Conservation (phyloP, 2,113 vertebrate species). For the Elephas maximus region DNA sequence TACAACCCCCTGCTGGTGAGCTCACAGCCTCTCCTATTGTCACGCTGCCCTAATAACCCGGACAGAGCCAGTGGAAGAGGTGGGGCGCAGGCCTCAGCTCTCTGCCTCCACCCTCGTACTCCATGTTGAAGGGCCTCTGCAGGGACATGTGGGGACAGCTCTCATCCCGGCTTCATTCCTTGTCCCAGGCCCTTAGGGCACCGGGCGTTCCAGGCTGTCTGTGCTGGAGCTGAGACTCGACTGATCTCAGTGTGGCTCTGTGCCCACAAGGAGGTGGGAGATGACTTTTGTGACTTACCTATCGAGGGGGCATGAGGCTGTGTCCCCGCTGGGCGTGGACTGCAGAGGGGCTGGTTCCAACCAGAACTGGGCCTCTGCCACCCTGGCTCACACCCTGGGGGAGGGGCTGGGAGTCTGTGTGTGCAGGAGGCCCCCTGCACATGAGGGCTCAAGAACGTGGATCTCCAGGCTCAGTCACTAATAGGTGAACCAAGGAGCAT, state of each 20-base stretch:
- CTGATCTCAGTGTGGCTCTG: not conserved
- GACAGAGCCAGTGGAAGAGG: not conserved
- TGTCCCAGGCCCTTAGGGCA: not conserved
- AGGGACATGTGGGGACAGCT: not conserved
- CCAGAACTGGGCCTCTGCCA: too few relatives aligned
- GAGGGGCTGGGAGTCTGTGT: not conserved
- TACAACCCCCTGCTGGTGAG: constrained; percentile 96
- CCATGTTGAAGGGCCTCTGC: not conserved
- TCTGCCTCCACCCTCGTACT: too few relatives aligned
- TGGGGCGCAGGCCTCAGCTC: not conserved
- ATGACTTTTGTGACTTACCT: not conserved
- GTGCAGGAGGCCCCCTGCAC: not conserved
- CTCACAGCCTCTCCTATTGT: not conserved
- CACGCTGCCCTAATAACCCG: too few relatives aligned
- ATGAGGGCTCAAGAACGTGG: not conserved
- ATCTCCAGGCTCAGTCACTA: too few relatives aligned
- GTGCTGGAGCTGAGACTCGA: too few relatives aligned
- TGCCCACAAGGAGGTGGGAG: not conserved
- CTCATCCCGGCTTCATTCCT: not conserved
- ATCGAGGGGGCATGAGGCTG: not conserved
- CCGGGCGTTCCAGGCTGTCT: too few relatives aligned
- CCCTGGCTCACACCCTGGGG: not conserved
- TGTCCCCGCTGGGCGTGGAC: too few relatives aligned
- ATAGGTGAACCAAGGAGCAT: not conserved
- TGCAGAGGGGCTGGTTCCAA: too few relatives aligned